Evolutionary conservation across 2,888 invertebrate genomes (phyloP), one percentile per base, ranked within the genome.

Genomic region (Lasioglossum lativentre): DNA sequence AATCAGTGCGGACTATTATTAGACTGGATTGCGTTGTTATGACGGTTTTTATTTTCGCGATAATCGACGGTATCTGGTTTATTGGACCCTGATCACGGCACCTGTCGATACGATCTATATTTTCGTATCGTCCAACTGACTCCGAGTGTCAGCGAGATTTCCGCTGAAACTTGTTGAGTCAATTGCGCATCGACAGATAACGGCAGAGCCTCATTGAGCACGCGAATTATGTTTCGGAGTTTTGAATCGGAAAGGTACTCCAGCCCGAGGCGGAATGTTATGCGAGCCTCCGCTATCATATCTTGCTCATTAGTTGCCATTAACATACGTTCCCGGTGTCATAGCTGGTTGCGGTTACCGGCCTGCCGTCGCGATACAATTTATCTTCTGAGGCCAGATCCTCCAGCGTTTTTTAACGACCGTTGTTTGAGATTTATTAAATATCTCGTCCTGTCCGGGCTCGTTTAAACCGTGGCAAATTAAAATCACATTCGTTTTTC

Each of bases 261-360:
- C 8, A n/a, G 38, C 8, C 3, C 40, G 27, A 2, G 27, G 30
- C 27, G 30, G 16, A 56, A 27, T 14, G 38, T 38, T n/a, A 23
- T 66, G 68, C 63, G 75, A 80, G 78, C 78, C 23, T 66, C n/a
- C 77, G 30, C 75, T 90, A 90, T 90, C 90, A 77, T 89, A 90
- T 90, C 90, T 80, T 40, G 80, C 76, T 88, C 88, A 84, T 90
- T 89, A 89, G 85, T 78, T 86, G 75, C 75, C 81, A 82, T 86
- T 89, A 82, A 45, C 68, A 84, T 80, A 70, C 78, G 63, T 80
- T 81, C 86, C 82, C 76, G 81, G 73, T 88, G 85, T 84, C 86
- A 78, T 42, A 82, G 71, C 45, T 66, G 77, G 59, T 84, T 88
- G 88, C 88, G 90, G 83, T 90, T 83, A 83, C 82, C 45, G 59